Percentiles rank a stretch among this genome's conserved stretches.
Evolutionary conservation across 2,113 vertebrate genomes (phyloP).

Genomic region (Leptobrachium ailaonicum): DNA sequence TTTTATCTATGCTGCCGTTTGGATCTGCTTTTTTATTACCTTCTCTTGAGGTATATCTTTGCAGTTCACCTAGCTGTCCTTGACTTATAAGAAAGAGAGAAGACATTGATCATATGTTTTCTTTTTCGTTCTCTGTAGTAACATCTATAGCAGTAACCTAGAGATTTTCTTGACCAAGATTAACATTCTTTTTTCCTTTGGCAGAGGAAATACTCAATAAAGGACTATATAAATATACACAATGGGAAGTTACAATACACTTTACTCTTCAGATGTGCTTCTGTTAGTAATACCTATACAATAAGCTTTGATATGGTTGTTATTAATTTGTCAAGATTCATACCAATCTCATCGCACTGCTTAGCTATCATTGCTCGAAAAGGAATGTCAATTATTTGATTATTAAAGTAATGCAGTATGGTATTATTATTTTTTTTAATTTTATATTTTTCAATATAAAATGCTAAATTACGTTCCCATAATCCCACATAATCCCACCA

Average conservation of each 20-base stretch:
- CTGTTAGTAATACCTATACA: neutral
- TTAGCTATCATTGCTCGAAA: too few species aligned
- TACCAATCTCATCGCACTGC: too few species aligned
- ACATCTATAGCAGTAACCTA: constrained; percentile 18
- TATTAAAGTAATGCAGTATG: too few species aligned
- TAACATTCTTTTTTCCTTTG: constrained; percentile 2
- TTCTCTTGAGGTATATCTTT: constrained; percentile 40
- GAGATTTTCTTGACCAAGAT: constrained; percentile 28
- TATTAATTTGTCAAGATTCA: too few species aligned
- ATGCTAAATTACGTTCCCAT: too few species aligned
- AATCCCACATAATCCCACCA: too few species aligned
- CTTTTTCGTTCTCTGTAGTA: constrained; percentile 12
- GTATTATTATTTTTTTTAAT: too few species aligned
- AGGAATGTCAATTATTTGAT: too few species aligned
- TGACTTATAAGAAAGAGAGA: constrained; percentile 43
- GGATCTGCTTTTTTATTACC: constrained; percentile 30
- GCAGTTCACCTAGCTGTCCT: constrained; percentile 40
- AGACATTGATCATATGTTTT: constrained; percentile 44
- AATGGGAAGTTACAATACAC: neutral
- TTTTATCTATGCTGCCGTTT: constrained; percentile 23
- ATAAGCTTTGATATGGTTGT: neutral
- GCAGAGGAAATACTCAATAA: constrained; percentile 1
- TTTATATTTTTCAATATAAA: too few species aligned
- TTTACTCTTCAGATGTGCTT: neutral
- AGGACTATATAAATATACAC: constrained; percentile 15